These are phyloP conservation scores for Bombus balteatus DNA, from an alignment of 1,140 invertebrate species.

Conservation along the genomic window DNA sequence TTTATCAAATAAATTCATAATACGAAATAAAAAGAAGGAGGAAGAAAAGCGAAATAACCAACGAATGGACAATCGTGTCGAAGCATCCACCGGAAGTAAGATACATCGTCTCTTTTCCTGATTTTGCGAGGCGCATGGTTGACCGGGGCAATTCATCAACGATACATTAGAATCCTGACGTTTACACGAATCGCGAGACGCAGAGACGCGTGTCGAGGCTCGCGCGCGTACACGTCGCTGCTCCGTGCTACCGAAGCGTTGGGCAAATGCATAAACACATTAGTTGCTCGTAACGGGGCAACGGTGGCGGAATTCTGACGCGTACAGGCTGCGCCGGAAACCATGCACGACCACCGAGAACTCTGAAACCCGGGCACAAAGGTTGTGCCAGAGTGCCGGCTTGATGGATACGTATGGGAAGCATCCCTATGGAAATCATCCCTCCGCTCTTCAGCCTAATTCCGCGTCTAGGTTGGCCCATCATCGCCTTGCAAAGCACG, in stretches of 20 bases:
- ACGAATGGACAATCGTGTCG: neutral
- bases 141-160: neutral
- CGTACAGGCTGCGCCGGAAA: constrained; percentile 25
- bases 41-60: neutral
- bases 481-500: constrained; percentile 52
- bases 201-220: neutral
- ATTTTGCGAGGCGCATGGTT: neutral
- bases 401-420: constrained; percentile 44
- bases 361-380: constrained; percentile 26
- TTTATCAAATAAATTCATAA: no score
- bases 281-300: constrained; percentile 69
- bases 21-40: neutral
- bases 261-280: constrained; percentile 76
- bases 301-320: constrained; percentile 52
- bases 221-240: neutral
- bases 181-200: neutral
- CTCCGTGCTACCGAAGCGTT: constrained; percentile 61
- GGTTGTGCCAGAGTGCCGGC: constrained; percentile 25
- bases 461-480: constrained; percentile 34
- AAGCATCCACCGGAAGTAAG: neutral
- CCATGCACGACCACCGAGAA: constrained; percentile 26
- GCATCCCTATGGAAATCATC: constrained; percentile 66
- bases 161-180: constrained; percentile 3
- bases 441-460: constrained; percentile 48
- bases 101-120: neutral